Evolutionary conservation across 2,113 vertebrate genomes (phyloP).

Genomic region (Euleptes europaea): DNA sequence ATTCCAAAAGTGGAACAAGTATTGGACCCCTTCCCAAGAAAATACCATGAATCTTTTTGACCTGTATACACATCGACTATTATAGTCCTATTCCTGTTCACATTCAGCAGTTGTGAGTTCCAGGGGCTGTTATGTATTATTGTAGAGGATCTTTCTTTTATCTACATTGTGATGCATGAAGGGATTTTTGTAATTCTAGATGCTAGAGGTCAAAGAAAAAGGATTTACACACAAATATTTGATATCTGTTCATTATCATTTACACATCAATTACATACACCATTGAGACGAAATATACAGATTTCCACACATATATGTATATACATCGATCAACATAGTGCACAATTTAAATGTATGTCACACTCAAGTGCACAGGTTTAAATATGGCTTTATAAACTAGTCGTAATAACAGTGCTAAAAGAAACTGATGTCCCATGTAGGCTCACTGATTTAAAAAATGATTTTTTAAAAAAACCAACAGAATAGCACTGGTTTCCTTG

Average conservation of each 20-base stretch:
- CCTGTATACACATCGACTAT: not conserved
- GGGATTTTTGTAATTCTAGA: not conserved
- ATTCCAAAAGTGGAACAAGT: too few relatives aligned
- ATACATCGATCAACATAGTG: constrained; percentile 72
- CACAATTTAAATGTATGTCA: constrained; percentile 77
- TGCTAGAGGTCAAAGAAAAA: constrained; percentile 57
- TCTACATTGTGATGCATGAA: not conserved
- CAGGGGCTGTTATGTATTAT: not conserved
- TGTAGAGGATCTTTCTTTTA: not conserved
- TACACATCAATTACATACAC: constrained; percentile 75
- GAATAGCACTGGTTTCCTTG: constrained; percentile 42
- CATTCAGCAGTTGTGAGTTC: not conserved
- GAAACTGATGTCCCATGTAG: constrained; percentile 47
- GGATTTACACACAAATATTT: constrained; percentile 68
- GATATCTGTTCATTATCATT: constrained; percentile 74
- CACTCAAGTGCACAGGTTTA: constrained; percentile 77
- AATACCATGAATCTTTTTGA: not conserved
- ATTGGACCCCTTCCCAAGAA: not conserved
- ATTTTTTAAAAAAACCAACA: constrained; percentile 30
- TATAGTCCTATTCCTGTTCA: not conserved
- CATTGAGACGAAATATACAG: constrained; percentile 78
- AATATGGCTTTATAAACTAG: constrained; percentile 83
- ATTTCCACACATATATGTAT: constrained; percentile 66
- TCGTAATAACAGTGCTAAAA: constrained; percentile 73
- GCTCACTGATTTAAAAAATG: constrained; percentile 50